Percentiles rank a stretch among this genome's conserved stretches.
These are phyloP conservation scores for Aquatica leii DNA, from an alignment of 2,888 invertebrate species.

Conservation along the genomic window DNA sequence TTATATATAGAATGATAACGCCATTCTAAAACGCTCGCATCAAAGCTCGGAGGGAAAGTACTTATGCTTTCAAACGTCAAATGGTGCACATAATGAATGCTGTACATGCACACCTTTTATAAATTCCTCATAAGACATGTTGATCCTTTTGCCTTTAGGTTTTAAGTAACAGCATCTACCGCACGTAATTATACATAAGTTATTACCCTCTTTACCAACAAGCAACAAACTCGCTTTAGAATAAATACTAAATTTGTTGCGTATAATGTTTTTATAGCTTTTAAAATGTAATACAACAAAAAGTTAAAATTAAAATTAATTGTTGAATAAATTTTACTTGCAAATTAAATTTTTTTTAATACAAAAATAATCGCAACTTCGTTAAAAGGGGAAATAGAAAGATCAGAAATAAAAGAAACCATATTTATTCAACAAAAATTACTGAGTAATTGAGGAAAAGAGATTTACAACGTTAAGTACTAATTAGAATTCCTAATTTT, in stretches of 20 bases:
- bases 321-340: no score
- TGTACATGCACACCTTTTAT: conserved; percentile 29
- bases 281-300: no score
- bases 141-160: conserved; percentile 26
- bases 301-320: no score
- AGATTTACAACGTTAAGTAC: conserved; percentile 40
- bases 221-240: conserved; percentile 14
- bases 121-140: conserved; percentile 31
- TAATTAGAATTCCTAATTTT: conserved; percentile 48
- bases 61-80: conserved; percentile 10
- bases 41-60: conserved; percentile 13
- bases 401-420: background rate
- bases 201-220: conserved; percentile 25
- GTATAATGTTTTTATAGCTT: no score
- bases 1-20: conserved; percentile 10
- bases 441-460: conserved; percentile 40
- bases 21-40: background rate
- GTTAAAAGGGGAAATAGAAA: background rate
- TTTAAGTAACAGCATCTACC: conserved; percentile 25
- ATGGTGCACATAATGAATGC: conserved; percentile 23
- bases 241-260: background rate
- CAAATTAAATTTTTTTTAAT: no score
- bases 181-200: conserved; percentile 30
- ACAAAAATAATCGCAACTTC: no score
- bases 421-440: conserved; percentile 27